Percentiles rank a stretch among this genome's conserved stretches.
Conservation (phyloP, 2,888 invertebrate species). For the Drosophila buzzatii region DNA sequence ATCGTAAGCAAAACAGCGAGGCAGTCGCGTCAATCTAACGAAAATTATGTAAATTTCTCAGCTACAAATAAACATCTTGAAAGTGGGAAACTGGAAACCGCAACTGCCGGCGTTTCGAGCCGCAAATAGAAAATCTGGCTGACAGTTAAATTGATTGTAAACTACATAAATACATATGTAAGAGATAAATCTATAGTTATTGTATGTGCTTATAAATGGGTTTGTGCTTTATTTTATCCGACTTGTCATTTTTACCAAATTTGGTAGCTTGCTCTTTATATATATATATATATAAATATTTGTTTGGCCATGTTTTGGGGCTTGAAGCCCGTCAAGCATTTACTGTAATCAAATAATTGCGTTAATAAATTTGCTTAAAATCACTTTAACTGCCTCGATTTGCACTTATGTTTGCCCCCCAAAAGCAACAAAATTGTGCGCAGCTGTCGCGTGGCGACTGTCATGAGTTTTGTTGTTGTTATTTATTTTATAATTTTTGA, state of each 20-base stretch:
- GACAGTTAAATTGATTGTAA: conserved; percentile 76
- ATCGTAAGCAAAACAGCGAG: conserved; percentile 11
- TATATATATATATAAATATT: neutral
- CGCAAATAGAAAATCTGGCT: conserved; percentile 58
- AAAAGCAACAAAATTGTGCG: conserved; percentile 24
- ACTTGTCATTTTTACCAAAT: conserved; percentile 67
- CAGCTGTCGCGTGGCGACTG: conserved; percentile 61
- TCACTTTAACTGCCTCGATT: conserved; percentile 62
- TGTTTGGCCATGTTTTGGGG: conserved; percentile 18
- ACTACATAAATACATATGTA: conserved; percentile 59
- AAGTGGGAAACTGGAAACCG: conserved; percentile 51
- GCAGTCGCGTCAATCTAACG: conserved; percentile 49
- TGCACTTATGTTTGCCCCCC: conserved; percentile 47
- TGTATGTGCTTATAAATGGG: conserved; percentile 24
- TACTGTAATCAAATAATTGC: conserved; percentile 69
- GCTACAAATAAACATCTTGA: conserved; percentile 31
- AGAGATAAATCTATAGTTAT: conserved; percentile 48
- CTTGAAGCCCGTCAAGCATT: conserved; percentile 36
- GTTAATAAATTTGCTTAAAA: conserved; percentile 71
- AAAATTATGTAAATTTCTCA: conserved; percentile 73
- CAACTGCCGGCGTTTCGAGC: conserved; percentile 51
- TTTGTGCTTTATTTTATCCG: conserved; percentile 13
- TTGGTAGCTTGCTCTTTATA: conserved; percentile 52
- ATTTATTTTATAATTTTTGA: conserved; percentile 17
- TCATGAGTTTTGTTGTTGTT: conserved; percentile 31